Evolutionary conservation across 1,140 invertebrate genomes (phyloP).

Genomic region (Drosophila baimaii): DNA sequence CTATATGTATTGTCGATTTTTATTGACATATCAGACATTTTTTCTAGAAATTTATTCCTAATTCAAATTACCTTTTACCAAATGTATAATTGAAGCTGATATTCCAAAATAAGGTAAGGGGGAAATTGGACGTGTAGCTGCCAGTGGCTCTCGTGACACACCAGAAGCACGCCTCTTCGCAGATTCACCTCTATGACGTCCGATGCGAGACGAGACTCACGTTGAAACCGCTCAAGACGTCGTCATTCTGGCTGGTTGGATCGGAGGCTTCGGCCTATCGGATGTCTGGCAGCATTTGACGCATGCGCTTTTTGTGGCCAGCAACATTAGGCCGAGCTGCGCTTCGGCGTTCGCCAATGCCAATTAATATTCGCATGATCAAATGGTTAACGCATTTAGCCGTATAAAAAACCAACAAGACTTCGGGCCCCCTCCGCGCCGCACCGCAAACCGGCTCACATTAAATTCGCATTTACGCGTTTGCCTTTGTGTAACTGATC

Average conservation of each 20-base stretch:
- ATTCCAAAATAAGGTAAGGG: too few species aligned
- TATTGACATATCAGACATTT: too few species aligned
- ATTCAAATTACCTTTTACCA: too few species aligned
- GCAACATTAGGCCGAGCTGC: conserved; percentile 69
- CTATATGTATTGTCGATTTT: too few species aligned
- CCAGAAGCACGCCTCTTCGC: too few species aligned
- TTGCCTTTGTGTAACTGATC: conserved; percentile 74
- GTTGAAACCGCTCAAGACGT: conserved; percentile 29
- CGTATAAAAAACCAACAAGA: conserved; percentile 80
- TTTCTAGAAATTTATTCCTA: too few species aligned
- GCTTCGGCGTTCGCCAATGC: conserved; percentile 71
- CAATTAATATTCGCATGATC: conserved; percentile 83
- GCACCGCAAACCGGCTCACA: conserved; percentile 68
- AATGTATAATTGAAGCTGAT: too few species aligned
- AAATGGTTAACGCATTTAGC: conserved; percentile 83
- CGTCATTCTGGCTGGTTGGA: conserved; percentile 72
- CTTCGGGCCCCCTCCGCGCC: conserved; percentile 8
- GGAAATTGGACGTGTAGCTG: too few species aligned
- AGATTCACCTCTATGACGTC: not conserved
- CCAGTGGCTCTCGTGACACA: not conserved
- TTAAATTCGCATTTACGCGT: conserved; percentile 64
- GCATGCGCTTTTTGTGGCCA: conserved; percentile 65
- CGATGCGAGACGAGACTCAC: conserved; percentile 9
- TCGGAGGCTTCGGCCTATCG: conserved; percentile 38
- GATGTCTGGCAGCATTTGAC: conserved; percentile 59